These are phyloP conservation scores for Eristalinus sepulchralis DNA, from an alignment of 2,888 invertebrate genomes.

Conservation along the genomic window DNA sequence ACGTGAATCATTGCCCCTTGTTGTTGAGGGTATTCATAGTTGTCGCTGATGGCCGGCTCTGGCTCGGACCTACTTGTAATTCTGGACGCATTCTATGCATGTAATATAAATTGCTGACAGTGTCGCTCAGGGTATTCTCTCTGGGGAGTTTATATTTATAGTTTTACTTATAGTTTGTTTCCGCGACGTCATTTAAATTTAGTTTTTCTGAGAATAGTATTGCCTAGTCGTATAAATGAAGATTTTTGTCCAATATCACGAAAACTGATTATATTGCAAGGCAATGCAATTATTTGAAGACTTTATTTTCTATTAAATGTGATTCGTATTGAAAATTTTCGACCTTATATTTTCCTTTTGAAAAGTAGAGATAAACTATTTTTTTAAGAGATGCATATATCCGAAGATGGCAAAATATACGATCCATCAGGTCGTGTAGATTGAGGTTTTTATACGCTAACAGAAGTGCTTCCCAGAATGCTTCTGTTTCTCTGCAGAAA, in stretches of 20 bases:
- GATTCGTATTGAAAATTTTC: too few species aligned
- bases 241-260: conserved; percentile 7
- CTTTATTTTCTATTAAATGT: too few species aligned
- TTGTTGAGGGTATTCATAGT: conserved; percentile 10
- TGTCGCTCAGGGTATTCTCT: conserved; percentile 4
- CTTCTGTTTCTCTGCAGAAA: too few species aligned
- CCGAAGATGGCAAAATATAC: too few species aligned
- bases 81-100: conserved; percentile 57
- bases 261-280: neutral
- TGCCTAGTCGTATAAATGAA: neutral
- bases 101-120: conserved; percentile 53
- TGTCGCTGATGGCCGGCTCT: conserved; percentile 22
- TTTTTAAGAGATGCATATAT: too few species aligned
- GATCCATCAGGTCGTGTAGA: too few species aligned
- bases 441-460: too few species aligned
- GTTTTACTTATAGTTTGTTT: conserved; percentile 43
- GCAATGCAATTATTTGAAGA: neutral
- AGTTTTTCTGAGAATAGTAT: conserved; percentile 21
- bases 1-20: conserved; percentile 62
- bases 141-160: conserved; percentile 47
- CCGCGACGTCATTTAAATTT: conserved; percentile 52
- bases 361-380: too few species aligned
- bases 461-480: too few species aligned
- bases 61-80: conserved; percentile 58
- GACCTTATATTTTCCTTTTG: too few species aligned